Base-by-base conservation (phyloP, 1,140 invertebrate genomes). In the Caenorhabditis remanei region DNA sequence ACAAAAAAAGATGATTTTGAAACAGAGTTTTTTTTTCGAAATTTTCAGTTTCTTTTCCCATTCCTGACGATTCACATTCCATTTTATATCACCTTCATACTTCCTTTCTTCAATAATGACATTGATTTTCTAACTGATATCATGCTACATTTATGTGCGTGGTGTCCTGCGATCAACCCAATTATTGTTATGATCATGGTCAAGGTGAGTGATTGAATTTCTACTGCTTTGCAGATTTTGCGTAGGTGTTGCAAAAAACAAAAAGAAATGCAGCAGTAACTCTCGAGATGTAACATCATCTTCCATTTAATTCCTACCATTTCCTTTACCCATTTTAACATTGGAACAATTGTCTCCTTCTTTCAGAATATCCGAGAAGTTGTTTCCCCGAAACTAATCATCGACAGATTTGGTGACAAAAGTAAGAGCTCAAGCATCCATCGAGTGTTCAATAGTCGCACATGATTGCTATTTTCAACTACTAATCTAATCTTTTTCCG, bases 101-200 rank as follows among this genome's bases (percentile, higher is more conserved):
- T 58, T 58, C 56, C 56, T 8, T 58, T 58, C n/a, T 58, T 58
- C 56, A 58, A 58, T 21, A 16, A n/a, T 8, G 56, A 58, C 2
- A 58, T 58, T 0, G 56, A 58, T n/a, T 58, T 58, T 58, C 56
- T 58, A 21, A 58, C 56, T 58, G 56, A 58, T 58, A 58, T n/a
- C 56, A 58, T 58, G 19, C 8, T 58, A 58, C n/a, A 58, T 58
- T 58, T 58, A 21, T 58, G 56, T 58, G 56, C 56, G 7, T 58
- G 56, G 56, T 58, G 56, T 58, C 56, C 56, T 21, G 56, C 56
- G 19, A 58, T 58, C 56, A 58, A 58, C n/a, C 56, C 56, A 58
- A 58, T 58, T 58, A 58, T 58, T 8, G 56, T 58, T 58, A 58
- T 58, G 56, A 7, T 58, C n/a, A 58, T 58, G 56, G 56, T 58